Evolutionary conservation across 2,888 invertebrate species (phyloP), one percentile per base, ranked within the genome.

Genomic region (Metellina segmentata): DNA sequence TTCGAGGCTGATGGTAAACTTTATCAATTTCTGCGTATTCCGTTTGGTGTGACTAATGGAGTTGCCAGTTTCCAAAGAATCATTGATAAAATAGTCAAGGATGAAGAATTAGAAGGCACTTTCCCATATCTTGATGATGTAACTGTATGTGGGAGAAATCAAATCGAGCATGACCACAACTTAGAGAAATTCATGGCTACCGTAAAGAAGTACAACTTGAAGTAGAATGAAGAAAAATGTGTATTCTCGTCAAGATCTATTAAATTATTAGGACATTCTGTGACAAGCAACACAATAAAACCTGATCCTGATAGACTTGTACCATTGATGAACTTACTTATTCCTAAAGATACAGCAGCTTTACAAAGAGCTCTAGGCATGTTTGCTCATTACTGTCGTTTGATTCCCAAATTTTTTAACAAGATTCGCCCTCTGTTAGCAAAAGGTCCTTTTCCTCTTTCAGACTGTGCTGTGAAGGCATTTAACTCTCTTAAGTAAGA

Each of bases 41-140:
- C 91, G 2, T 93, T 93, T 79, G 90, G 93, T 0, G 81, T 93
- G 11, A 89, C 92, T 7, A 92, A 93, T 81, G 91, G 52, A 7
- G 86, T 93, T 13, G 51, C 88, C 5, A 11, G 48, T 48, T 61
- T 61, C 61, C 61, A 61, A 13, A 61, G 61, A 13, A 61, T 13
- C 13, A 61, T 61, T 61, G 61, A 61, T 61, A 61, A 9, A 9
- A 61, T 61, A 4, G 13, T 61, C 13, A 13, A 9, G 9, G 51
- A 93, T n/a, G 92, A 88, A 74, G n/a, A 69, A n/a, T 71, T 86
- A 8, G 20, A 51, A n/a, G 34, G 69, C 20, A 0, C 70, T n/a
- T 89, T 61, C 48, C 20, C 53, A 16, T 82, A 77, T 49, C 6
- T 82, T 0, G 53, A 79, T 77, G 52, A 71, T 52, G 82, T 89